A percentile compares a stretch with the other conserved stretches of the same genome.
These are phyloP conservation scores for Coilia nasus DNA, from an alignment of 2,797 vertebrate genomes.

Conservation along the genomic window DNA sequence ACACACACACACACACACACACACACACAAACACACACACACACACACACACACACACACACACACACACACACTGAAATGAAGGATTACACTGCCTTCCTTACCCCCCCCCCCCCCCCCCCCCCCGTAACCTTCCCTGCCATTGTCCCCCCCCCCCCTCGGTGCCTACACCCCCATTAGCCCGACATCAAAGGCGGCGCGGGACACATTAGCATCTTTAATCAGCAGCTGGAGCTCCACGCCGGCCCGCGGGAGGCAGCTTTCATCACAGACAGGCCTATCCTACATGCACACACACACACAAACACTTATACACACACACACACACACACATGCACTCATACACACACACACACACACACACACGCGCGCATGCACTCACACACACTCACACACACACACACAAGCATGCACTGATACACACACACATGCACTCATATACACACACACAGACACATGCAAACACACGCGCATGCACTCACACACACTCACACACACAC, in stretches of 20 bases:
- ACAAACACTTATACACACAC: conserved; percentile 10
- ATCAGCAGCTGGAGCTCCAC: conserved; percentile 78
- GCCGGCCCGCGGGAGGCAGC: conserved; percentile 65
- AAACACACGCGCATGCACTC: too few species aligned
- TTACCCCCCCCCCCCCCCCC: conserved; percentile 33
- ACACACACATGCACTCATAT: too few species aligned
- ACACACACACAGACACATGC: not conserved
- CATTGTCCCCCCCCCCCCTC: conserved; percentile 74
- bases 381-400: not conserved
- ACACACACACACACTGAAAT: conserved; percentile 60
- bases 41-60: conserved; percentile 35
- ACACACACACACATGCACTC: not conserved
- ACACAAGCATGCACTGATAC: too few species aligned
- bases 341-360: not conserved
- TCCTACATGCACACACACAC: conserved; percentile 34
- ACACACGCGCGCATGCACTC: not conserved
- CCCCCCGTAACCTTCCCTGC: conserved; percentile 81
- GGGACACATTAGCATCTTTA: conserved; percentile 91
- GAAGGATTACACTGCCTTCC: conserved; percentile 87
- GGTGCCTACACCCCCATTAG: not conserved
- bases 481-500: too few species aligned
- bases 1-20: conserved; percentile 25
- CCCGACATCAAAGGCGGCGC: conserved; percentile 85
- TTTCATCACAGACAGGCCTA: conserved; percentile 61
- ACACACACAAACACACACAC: conserved; percentile 61